Conservation (phyloP, 2,888 invertebrate species). For the Ormyrus rosae region DNA sequence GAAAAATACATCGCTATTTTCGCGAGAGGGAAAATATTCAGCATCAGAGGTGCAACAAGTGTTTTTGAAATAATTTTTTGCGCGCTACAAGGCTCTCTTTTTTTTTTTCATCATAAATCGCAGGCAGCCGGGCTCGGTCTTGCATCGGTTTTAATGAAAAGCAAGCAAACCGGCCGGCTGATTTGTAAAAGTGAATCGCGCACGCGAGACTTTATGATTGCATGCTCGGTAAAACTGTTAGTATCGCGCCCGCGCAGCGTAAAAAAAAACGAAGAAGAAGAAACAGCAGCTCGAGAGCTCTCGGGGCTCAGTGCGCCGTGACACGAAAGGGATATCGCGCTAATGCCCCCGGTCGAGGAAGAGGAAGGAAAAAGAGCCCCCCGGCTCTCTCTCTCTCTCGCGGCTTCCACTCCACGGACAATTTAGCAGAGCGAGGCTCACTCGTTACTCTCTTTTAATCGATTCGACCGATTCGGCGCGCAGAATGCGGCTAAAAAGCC, state of each 20-base stretch:
- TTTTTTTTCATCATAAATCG: no score
- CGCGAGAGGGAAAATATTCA: no score
- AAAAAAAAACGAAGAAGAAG: not conserved
- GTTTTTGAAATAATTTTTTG: no score
- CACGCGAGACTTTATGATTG: not conserved
- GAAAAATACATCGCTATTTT: no score
- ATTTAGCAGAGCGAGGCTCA: slow-evolving; percentile 11
- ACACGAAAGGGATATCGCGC: slow-evolving; percentile 7
- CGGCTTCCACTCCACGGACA: slow-evolving; percentile 9
- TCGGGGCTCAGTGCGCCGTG: slow-evolving; percentile 18
- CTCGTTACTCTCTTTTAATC: slow-evolving; percentile 35
- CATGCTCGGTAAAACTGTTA: slow-evolving; percentile 10
- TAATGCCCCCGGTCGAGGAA: not conserved
- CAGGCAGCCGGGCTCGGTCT: no score
- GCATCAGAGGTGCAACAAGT: no score
- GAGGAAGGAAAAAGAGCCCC: slow-evolving; percentile 2
- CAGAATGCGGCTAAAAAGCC: slow-evolving; percentile 9
- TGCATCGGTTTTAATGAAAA: no score
- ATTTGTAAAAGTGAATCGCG: no score
- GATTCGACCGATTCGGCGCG: slow-evolving; percentile 13
- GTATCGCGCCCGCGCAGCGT: slow-evolving; percentile 1
- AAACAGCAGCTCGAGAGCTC: no score
- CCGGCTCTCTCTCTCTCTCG: not conserved
- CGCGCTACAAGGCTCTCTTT: no score
- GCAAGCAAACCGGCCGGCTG: no score